Percentiles rank a stretch among this genome's conserved stretches.
These are phyloP conservation scores for Pipistrellus nathusii DNA, from an alignment of 2,797 vertebrate species.

Conservation along the genomic window DNA sequence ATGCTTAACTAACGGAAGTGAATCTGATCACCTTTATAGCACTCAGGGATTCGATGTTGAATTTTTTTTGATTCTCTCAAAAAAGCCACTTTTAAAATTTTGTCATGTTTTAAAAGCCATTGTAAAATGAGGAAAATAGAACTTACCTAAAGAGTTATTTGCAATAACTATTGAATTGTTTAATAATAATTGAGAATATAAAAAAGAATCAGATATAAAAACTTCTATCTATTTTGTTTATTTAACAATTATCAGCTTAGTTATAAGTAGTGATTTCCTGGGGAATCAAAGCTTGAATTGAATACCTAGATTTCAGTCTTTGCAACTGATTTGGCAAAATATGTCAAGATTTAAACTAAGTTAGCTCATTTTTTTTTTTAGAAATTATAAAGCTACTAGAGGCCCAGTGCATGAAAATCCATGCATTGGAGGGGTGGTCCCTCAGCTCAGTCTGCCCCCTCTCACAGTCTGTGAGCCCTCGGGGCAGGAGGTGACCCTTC, in stretches of 20 bases:
- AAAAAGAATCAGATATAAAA: neutral
- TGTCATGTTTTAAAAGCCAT: conserved; percentile 16
- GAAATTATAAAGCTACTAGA: neutral
- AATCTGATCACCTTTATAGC: neutral
- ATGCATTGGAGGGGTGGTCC: no score
- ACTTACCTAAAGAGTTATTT: neutral
- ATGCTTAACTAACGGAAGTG: neutral
- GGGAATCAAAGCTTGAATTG: neutral
- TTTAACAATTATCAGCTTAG: neutral
- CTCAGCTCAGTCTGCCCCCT: no score
- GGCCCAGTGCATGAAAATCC: no score
- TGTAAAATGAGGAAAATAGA: neutral
- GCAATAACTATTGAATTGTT: conserved; percentile 3
- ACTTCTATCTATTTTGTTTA: neutral
- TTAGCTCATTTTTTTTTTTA: neutral
- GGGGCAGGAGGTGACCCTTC: no score
- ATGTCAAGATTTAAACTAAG: neutral
- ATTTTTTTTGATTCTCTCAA: neutral
- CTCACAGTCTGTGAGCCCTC: no score
- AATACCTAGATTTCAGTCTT: neutral
- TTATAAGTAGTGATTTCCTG: neutral
- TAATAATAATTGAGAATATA: neutral
- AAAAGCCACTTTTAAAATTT: neutral
- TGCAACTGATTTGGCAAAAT: neutral
- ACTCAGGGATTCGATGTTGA: neutral